Evolutionary conservation across 2,113 vertebrate genomes (phyloP).

Genomic region (Loxodonta africana): DNA sequence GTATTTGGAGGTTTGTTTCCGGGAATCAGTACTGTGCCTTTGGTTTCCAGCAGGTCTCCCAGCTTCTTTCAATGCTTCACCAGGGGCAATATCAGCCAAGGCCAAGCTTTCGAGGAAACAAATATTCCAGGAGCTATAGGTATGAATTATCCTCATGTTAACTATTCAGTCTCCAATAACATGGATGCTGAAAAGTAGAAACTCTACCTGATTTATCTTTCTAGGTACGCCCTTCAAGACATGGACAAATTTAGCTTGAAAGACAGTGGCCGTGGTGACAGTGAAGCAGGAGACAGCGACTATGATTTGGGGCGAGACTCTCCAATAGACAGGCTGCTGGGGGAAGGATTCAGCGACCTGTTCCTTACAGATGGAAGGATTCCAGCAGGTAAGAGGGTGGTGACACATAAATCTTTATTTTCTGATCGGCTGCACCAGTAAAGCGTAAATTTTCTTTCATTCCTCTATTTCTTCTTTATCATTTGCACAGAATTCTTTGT

Average conservation of each 20-base stretch:
- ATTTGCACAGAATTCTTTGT: conserved; percentile 37
- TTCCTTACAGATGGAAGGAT: conserved; percentile 96
- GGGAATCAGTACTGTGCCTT: conserved; percentile 79
- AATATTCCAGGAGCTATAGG: conserved; percentile 99
- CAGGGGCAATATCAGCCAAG: conserved; percentile 99
- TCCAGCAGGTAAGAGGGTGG: conserved; percentile 94
- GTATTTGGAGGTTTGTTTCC: conserved; percentile 60
- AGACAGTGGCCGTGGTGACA: conserved; percentile 98
- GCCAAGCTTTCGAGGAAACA: conserved; percentile 99
- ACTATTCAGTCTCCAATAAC: neutral
- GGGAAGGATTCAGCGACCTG: conserved; percentile 98
- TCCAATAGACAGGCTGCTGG: conserved; percentile 96
- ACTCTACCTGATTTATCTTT: conserved; percentile 74
- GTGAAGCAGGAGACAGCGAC: conserved; percentile 99
- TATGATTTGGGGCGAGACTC: conserved; percentile 98
- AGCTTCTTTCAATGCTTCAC: conserved; percentile 99
- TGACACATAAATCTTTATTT: conserved; percentile 76
- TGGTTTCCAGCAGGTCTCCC: conserved; percentile 97
- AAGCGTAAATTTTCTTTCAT: conserved; percentile 68
- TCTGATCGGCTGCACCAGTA: conserved; percentile 68
- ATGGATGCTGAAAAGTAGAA: conserved; percentile 25
- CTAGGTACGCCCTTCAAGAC: conserved; percentile 97
- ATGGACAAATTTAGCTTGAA: conserved; percentile 99
- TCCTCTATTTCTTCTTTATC: conserved; percentile 51
- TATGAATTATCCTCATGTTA: conserved; percentile 86